Evolutionary conservation across 1,140 invertebrate genomes (phyloP), one percentile per base, ranked within the genome.

Genomic region (Nixonia krombeini): DNA sequence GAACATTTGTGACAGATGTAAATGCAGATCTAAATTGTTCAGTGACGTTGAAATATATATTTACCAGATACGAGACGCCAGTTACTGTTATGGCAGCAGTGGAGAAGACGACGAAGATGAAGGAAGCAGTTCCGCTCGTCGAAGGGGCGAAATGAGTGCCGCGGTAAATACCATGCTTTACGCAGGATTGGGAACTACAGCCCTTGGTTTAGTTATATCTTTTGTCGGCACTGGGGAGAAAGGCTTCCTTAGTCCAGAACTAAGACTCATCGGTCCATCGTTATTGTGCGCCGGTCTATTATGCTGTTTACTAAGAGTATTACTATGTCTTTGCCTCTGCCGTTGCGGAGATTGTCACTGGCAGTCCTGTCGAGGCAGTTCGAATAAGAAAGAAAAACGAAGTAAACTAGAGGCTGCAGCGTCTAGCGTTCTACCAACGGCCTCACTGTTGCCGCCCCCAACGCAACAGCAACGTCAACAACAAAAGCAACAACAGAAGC

Each of bases 211-310:
- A 47, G 91, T 95, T 58, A 93, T 95, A 56, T 93, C 93, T 65
- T 94, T 95, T 85, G 93, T 95, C 16, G 94, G 94, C 62, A 93
- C 93, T 41, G 93, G 94, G 59, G 94, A 95, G 82, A 94, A 94
- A 84, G 93, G 93, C 70, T 95, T 95, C 87, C 92, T 94, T 82
- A 94, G 93, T 40, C 88, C 91, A 29, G 93, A 94, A 79, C 85
- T 95, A 38, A 89, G 92, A 47, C 87, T 94, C 57, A 93, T 95
- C 78, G 94, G 93, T 28, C 94, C 94, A 28, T 91, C 91, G 29
- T 88, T 94, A 26, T 86, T 90, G 55, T 88, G 87, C 64, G 81
- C 88, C 45, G 88, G 88, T 44, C 73, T 88, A 44, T 79, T 89
- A 28, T 90, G 88, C 76, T 90, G 89, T 67, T 80, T 88, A 21